Evolutionary conservation across 2,113 vertebrate genomes (phyloP).

Genomic region (Gracilinanus agilis): DNA sequence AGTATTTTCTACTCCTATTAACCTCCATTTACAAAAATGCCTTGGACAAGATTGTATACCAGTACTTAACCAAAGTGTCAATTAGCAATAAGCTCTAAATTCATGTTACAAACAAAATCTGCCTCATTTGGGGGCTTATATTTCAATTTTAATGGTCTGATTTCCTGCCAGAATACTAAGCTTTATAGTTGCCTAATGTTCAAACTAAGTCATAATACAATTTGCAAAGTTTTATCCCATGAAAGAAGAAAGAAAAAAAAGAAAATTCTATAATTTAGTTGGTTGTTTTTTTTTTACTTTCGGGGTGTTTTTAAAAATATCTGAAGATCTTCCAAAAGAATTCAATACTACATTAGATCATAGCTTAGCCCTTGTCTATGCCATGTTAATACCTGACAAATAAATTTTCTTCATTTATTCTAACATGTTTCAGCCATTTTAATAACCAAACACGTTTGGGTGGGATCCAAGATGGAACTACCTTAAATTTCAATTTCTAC

Average conservation of each 20-base stretch:
- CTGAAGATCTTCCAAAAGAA: background rate
- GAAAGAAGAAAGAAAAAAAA: conserved; percentile 14
- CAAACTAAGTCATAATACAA: conserved; percentile 45
- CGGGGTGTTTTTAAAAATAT: background rate
- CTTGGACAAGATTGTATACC: conserved; percentile 19
- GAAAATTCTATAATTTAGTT: background rate
- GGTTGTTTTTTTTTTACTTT: background rate
- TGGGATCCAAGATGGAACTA: background rate
- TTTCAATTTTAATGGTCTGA: background rate
- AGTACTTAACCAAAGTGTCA: conserved; percentile 41
- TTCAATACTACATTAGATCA: conserved; percentile 5
- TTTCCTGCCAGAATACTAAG: conserved; percentile 49
- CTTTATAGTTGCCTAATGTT: conserved; percentile 35
- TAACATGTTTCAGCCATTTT: background rate
- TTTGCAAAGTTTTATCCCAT: conserved; percentile 35
- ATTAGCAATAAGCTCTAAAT: conserved; percentile 53
- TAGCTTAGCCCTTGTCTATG: background rate
- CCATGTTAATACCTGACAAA: background rate
- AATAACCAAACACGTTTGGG: background rate
- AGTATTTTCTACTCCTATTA: conserved; percentile 39
- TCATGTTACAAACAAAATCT: conserved; percentile 43
- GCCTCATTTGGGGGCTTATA: background rate
- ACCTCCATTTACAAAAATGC: conserved; percentile 45
- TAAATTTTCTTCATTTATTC: background rate
- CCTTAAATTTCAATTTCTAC: background rate